Evolutionary conservation across 2,113 vertebrate genomes (phyloP), one percentile per base, ranked within the genome.

Genomic region (Cheilinus undulatus): DNA sequence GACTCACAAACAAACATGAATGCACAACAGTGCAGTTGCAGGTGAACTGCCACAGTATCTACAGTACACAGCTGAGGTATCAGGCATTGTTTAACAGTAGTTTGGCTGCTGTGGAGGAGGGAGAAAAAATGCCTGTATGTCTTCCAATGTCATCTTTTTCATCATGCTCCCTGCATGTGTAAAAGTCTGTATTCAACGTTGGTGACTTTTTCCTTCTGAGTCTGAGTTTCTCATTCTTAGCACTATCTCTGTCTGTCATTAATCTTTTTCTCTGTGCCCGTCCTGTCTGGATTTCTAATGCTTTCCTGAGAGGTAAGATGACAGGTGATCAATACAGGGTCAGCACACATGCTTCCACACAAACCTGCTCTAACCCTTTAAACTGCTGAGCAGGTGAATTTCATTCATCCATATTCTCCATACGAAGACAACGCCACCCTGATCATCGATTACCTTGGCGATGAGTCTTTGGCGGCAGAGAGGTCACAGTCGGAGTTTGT

Each of bases 331-430:
- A 87, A 88, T 90, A 81, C 58, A 61, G 83, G 81, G 75, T 65
- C 60, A 77, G 26, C 30, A 54, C 49, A 59, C 13, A 61, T 22
- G 52, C 30, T 51, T 17, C 34, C 49, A 49, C 71, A 71, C 34
- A 43, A 32, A 53, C 73, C 15, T 20, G 34, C 26, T 51, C 57
- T 48, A 23, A 54, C 27, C 45, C 61, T 51, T 65, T 8, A 85
- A 85, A 87, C 54, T 84, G 90, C 88, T 90, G 90, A 91, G 80
- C 82, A 79, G 63, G 84, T 75, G 57, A 62, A 84, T 84, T 91
- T 84, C 63, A 84, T 89, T 85, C 84, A 91, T 91, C 80, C 63
- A 85, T 89, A 90, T 89, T 86, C 82, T 88, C 75, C 52, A 15
- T 64, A 59, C 73, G 73, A 77, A 72, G 79, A 83, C 78, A 78